These are phyloP conservation scores for Listronotus bonariensis DNA, from an alignment of 1,140 invertebrate genomes.

Conservation along the genomic window DNA sequence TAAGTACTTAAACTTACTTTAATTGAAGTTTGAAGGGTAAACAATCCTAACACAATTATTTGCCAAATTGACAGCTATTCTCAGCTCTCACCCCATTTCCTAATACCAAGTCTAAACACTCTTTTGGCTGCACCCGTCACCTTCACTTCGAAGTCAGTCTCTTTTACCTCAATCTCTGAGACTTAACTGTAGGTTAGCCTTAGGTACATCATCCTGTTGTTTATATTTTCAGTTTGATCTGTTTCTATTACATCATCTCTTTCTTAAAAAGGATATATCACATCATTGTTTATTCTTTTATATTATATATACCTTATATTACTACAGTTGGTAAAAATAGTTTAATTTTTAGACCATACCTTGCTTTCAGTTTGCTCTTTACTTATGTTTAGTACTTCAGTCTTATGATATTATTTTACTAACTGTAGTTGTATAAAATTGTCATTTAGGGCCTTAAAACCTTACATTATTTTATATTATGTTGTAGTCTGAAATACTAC, in stretches of 20 bases:
- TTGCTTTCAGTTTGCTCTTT: no score
- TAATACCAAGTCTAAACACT: slow-evolving; percentile 68
- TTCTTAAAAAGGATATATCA: slow-evolving; percentile 37
- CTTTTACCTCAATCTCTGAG: slow-evolving; percentile 75
- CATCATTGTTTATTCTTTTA: no score
- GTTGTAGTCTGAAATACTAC: no score
- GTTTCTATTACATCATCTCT: slow-evolving; percentile 51
- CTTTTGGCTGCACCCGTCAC: slow-evolving; percentile 71
- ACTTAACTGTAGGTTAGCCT: slow-evolving; percentile 48
- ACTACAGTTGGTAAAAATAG: no score
- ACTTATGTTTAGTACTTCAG: no score
- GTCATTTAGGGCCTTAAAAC: no score
- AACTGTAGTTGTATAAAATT: no score
- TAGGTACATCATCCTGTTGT: background rate
- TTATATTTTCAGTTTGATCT: slow-evolving; percentile 12
- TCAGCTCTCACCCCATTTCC: slow-evolving; percentile 70
- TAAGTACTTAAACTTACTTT: slow-evolving; percentile 50
- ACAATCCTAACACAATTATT: slow-evolving; percentile 73
- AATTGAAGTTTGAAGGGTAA: slow-evolving; percentile 60
- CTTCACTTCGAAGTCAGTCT: slow-evolving; percentile 70
- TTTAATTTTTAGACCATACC: no score
- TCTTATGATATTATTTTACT: no score
- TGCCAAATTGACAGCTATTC: slow-evolving; percentile 66
- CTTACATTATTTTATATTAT: no score
- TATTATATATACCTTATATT: no score